phyloP scores from a whole-genome alignment of 2,797 vertebrate species.

The Cyprinella venusta region DNA sequence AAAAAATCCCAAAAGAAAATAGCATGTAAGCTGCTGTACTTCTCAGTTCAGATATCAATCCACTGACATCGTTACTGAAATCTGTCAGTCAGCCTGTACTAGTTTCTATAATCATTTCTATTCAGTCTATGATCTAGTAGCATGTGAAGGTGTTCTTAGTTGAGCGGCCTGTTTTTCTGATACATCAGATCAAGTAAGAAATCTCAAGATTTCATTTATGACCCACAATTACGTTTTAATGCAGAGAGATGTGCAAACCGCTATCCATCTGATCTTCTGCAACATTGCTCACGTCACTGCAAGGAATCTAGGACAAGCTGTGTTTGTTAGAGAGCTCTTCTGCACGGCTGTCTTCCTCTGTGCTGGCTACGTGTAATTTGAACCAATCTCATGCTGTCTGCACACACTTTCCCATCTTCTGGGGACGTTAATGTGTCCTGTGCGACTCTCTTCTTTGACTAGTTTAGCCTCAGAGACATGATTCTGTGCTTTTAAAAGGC shows the following conservation, averaged over 20 bases:
- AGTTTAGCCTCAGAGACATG: constrained; percentile 26
- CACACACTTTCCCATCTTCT: constrained; percentile 2
- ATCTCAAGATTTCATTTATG: neutral
- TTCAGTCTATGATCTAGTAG: neutral
- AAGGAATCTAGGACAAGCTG: constrained; percentile 52
- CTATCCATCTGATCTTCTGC: constrained; percentile 35
- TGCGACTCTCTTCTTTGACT: neutral
- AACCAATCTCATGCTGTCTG: constrained; percentile 11
- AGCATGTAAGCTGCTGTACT: no score
- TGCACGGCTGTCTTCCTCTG: constrained; percentile 25
- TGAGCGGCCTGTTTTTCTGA: neutral
- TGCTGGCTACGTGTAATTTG: neutral
- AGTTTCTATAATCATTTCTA: no score
- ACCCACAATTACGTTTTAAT: neutral
- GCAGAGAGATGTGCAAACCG: constrained; percentile 5
- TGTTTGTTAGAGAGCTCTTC: constrained; percentile 39
- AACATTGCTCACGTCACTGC: constrained; percentile 19
- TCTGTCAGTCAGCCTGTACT: no score
- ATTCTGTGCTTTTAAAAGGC: constrained; percentile 33
- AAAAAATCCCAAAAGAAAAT: no score
- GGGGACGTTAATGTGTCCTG: neutral
- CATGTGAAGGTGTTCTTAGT: neutral
- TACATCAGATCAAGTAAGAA: no score
- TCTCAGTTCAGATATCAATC: no score
- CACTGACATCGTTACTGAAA: no score